phyloP scores from a whole-genome alignment of 2,888 invertebrate genomes.

The Ferdinandea cuprea region DNA sequence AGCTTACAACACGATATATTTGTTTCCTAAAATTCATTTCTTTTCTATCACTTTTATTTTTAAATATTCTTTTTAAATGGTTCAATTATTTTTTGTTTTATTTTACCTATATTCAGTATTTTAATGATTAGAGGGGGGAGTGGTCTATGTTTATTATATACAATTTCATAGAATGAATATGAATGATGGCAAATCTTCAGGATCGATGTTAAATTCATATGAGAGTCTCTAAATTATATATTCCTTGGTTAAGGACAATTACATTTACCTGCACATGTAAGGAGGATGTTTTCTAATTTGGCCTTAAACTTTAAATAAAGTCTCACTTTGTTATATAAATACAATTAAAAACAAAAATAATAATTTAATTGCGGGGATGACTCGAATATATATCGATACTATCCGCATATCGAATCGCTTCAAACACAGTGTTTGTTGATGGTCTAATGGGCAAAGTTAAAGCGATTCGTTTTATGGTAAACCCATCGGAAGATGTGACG shows the following conservation, averaged over 20 bases:
- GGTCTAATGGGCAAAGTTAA: conserved; percentile 81
- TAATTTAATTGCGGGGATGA: conserved; percentile 11
- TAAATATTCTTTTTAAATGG: conserved; percentile 20
- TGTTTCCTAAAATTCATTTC: conserved; percentile 47
- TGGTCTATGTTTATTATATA: conserved; percentile 62
- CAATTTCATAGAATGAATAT: conserved; percentile 39
- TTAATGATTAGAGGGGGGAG: conserved; percentile 18
- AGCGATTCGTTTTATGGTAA: conserved; percentile 82
- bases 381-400: conserved; percentile 37
- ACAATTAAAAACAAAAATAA: conserved; percentile 4
- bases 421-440: too few relatives aligned
- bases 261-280: conserved; percentile 22
- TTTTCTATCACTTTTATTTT: conserved; percentile 49
- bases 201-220: conserved; percentile 40
- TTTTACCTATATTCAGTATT: conserved; percentile 44
- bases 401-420: conserved; percentile 12
- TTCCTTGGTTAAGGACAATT: conserved; percentile 49
- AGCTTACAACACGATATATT: conserved; percentile 60
- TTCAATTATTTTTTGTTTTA: conserved; percentile 25
- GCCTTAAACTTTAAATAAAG: conserved; percentile 71
- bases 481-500: conserved; percentile 82
- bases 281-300: conserved; percentile 60
- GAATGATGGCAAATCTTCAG: conserved; percentile 44
- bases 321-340: conserved; percentile 69
- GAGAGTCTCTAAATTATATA: conserved; percentile 26